Conservation (phyloP, 2,113 vertebrate genomes). For the Notothenia rossii region DNA sequence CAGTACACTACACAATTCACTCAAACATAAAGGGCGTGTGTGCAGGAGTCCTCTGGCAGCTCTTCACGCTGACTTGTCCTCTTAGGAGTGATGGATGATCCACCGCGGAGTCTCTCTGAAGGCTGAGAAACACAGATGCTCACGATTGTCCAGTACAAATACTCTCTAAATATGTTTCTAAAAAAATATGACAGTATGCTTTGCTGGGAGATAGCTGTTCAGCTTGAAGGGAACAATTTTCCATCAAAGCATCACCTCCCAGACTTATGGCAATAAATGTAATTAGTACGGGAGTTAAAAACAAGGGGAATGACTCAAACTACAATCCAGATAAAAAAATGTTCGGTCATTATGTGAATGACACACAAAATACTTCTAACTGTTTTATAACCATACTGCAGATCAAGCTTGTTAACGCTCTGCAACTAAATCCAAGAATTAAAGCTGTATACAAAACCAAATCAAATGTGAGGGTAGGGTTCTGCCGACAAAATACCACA, state of each 20-base stretch:
- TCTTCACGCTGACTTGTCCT: conserved; percentile 61
- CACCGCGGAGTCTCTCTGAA: conserved; percentile 51
- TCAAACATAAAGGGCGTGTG: conserved; percentile 36
- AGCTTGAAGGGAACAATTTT: conserved; percentile 16
- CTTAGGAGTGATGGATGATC: conserved; percentile 70
- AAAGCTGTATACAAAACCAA: conserved; percentile 13
- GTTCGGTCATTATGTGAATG: background rate
- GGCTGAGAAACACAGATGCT: conserved; percentile 60
- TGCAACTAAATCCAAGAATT: conserved; percentile 13
- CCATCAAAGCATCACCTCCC: conserved; percentile 19
- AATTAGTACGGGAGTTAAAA: conserved; percentile 14
- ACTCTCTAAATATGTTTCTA: conserved; percentile 35
- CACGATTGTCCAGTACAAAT: conserved; percentile 38
- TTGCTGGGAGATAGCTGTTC: background rate
- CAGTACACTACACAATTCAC: conserved; percentile 42
- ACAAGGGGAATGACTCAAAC: background rate
- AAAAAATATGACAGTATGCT: background rate
- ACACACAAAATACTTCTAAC: conserved; percentile 15
- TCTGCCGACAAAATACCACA: background rate
- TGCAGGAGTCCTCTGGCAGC: conserved; percentile 58
- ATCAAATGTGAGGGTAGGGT: background rate
- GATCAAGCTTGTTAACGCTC: conserved; percentile 47
- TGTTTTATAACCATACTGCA: conserved; percentile 43
- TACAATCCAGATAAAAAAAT: conserved; percentile 12
- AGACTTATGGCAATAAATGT: conserved; percentile 11